These are phyloP conservation scores for Platycheirus rosarum DNA, from an alignment of 2,888 invertebrate genomes.

Conservation along the genomic window DNA sequence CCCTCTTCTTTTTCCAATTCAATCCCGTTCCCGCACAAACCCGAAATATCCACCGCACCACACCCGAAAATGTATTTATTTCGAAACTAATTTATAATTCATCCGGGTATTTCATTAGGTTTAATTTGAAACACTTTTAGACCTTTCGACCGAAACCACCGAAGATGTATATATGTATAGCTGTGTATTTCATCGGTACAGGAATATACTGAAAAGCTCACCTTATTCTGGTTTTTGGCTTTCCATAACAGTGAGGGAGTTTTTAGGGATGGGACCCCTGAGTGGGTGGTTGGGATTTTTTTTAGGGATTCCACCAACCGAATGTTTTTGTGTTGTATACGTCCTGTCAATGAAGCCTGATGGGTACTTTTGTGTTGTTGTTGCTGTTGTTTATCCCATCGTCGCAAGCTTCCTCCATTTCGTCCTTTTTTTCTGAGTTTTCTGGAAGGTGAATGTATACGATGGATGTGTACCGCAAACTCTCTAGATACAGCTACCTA, in stretches of 20 bases:
- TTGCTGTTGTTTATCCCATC: constrained; percentile 15
- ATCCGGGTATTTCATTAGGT: constrained; percentile 77
- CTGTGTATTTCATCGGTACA: background rate
- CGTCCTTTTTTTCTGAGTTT: constrained; percentile 15
- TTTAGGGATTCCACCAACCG: constrained; percentile 24
- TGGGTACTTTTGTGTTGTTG: constrained; percentile 32
- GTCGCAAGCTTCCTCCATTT: background rate
- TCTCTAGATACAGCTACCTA: background rate
- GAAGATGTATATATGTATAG: constrained; percentile 30
- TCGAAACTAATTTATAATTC: constrained; percentile 77
- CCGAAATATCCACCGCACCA: constrained; percentile 37
- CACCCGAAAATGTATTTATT: constrained; percentile 71
- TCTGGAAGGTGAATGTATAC: constrained; percentile 8
- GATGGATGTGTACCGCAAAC: background rate
- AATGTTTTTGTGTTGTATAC: constrained; percentile 36
- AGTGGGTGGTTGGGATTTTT: background rate
- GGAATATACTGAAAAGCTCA: background rate
- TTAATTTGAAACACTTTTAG: constrained; percentile 77
- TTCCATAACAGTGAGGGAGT: too few species aligned
- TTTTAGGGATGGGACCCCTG: too few species aligned
- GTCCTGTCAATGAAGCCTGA: constrained; percentile 30
- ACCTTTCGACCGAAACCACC: constrained; percentile 71
- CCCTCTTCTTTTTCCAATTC: background rate
- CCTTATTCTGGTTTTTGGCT: background rate
- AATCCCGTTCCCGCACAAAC: background rate